Conservation (phyloP, 1,140 invertebrate species). For the Drosophila sturtevanti region DNA sequence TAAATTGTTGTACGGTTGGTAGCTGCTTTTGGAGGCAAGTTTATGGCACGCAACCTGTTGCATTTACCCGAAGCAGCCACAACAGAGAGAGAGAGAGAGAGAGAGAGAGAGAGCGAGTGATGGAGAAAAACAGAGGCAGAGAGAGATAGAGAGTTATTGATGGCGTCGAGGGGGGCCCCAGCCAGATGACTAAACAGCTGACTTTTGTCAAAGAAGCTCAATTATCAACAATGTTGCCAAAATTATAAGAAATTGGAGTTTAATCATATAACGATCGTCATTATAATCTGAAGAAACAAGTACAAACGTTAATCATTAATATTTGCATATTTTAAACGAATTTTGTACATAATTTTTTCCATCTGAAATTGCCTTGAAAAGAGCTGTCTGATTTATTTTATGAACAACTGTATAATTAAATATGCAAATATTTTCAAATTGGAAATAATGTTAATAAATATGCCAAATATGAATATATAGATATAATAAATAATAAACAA, state of each 20-base stretch:
- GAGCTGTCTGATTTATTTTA: background rate
- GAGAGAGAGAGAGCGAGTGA: background rate
- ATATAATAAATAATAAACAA: background rate
- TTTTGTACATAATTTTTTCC: background rate
- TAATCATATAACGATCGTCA: background rate
- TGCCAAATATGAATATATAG: background rate
- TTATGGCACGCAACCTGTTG: conserved; percentile 43
- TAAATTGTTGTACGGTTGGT: background rate
- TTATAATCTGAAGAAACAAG: background rate
- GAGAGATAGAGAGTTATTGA: background rate
- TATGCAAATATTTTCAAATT: conserved; percentile 1
- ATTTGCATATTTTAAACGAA: background rate
- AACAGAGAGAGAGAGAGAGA: background rate
- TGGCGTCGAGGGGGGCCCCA: background rate
- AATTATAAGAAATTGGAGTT: too few species aligned
- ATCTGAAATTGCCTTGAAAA: background rate
- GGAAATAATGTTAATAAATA: background rate
- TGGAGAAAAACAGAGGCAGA: background rate
- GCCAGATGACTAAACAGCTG: conserved; percentile 46
- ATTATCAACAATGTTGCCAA: conserved; percentile 15
- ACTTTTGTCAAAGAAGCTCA: conserved; percentile 1
- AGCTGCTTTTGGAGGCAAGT: conserved; percentile 5
- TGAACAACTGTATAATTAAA: background rate
- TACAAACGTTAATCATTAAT: background rate
- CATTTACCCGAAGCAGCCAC: background rate